Conservation (phyloP, 2,888 invertebrate genomes). For the Diaprepes abbreviatus region DNA sequence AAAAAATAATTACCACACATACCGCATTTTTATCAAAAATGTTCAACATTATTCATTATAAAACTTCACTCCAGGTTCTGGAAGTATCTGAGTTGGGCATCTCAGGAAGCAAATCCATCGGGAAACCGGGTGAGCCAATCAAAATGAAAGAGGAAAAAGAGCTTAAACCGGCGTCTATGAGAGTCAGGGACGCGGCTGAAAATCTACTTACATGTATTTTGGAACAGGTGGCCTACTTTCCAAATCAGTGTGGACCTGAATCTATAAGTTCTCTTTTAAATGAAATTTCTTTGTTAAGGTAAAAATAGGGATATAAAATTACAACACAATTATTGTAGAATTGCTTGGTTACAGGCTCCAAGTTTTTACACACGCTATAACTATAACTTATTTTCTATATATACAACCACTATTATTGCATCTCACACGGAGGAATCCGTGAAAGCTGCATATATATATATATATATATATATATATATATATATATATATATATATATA, state of each 20-base stretch:
- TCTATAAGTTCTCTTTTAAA: conserved; percentile 89
- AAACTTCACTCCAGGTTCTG: conserved; percentile 67
- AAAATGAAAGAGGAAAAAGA: conserved; percentile 97
- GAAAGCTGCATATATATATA: too few species aligned
- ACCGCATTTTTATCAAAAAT: not conserved
- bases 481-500: too few species aligned
- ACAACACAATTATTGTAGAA: too few species aligned
- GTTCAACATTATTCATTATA: not conserved
- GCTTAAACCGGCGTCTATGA: conserved; percentile 95
- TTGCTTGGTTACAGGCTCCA: too few species aligned
- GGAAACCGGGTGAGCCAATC: conserved; percentile 89
- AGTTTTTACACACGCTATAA: too few species aligned
- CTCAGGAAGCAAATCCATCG: conserved; percentile 91
- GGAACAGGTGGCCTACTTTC: conserved; percentile 90
- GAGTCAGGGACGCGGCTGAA: conserved; percentile 98
- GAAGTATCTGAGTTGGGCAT: conserved; percentile 98
- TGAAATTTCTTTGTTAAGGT: conserved; percentile 81
- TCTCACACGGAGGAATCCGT: too few species aligned
- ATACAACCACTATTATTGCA: too few species aligned
- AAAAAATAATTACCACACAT: too few species aligned
- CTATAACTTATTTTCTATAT: too few species aligned
- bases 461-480: too few species aligned
- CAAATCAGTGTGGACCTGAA: conserved; percentile 86
- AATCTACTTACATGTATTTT: conserved; percentile 90
- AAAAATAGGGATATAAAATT: too few species aligned